These are phyloP conservation scores for Drosophila affinis DNA, from an alignment of 2,888 invertebrate genomes.

Conservation along the genomic window DNA sequence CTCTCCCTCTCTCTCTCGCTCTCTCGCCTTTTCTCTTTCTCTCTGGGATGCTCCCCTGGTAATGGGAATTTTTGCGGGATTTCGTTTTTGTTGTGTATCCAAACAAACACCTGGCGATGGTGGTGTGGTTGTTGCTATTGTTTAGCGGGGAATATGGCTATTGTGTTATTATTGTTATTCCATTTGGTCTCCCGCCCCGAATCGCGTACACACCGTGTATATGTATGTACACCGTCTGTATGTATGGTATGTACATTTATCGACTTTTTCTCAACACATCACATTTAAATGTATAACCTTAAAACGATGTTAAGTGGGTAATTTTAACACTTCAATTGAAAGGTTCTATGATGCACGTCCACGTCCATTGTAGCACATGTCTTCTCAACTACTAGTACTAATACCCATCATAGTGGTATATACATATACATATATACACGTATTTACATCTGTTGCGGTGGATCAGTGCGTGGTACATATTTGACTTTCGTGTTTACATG, in stretches of 20 bases:
- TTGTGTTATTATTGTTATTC: conserved; percentile 4
- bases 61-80: not conserved
- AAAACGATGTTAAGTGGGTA: conserved; percentile 76
- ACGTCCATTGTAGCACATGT: conserved; percentile 16
- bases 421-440: not conserved
- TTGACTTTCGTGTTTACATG: conserved; percentile 67
- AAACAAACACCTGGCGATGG: not conserved
- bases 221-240: too few relatives aligned
- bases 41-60: not conserved
- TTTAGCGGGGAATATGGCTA: not conserved
- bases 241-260: not conserved
- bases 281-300: conserved; percentile 67
- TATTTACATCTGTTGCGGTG: conserved; percentile 14
- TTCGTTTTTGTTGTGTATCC: conserved; percentile 8
- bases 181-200: conserved; percentile 7
- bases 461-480: conserved; percentile 62
- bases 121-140: conserved; percentile 3
- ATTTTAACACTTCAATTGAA: conserved; percentile 79
- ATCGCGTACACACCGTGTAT: too few relatives aligned
- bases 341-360: conserved; percentile 55
- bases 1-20: too few relatives aligned
- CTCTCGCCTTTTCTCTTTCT: not conserved
- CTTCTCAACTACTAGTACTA: not conserved
- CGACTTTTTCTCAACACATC: conserved; percentile 51
- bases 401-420: not conserved